phyloP scores from a whole-genome alignment of 2,113 vertebrate species.

The Bagarius yarrelli region DNA sequence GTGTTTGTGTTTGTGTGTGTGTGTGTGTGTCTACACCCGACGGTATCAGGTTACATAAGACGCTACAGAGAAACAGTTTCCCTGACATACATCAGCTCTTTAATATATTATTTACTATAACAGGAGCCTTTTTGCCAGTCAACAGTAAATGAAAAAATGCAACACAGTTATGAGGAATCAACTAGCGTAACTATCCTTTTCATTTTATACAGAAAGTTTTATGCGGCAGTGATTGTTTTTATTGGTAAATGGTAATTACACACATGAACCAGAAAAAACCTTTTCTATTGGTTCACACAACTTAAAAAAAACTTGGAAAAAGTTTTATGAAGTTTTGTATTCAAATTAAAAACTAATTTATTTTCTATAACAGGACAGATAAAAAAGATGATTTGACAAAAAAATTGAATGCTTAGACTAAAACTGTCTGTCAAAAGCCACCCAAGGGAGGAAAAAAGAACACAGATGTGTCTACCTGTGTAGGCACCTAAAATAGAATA shows the following conservation, averaged over 20 bases:
- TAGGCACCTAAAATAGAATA: too few species aligned
- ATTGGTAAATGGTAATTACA: neutral
- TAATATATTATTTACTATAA: constrained; percentile 17
- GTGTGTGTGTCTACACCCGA: neutral
- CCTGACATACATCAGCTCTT: constrained; percentile 36
- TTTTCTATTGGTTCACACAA: constrained; percentile 2
- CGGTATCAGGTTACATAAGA: constrained; percentile 46
- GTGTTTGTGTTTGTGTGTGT: neutral
- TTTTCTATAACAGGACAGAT: neutral
- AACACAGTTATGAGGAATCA: neutral
- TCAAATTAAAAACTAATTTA: neutral
- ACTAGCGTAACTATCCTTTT: neutral
- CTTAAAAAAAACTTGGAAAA: neutral
- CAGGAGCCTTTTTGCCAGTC: constrained; percentile 29
- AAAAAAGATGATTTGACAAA: too few species aligned
- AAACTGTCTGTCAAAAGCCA: neutral
- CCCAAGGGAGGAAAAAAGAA: neutral
- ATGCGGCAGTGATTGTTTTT: constrained; percentile 10
- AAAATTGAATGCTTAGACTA: neutral
- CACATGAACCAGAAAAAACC: neutral
- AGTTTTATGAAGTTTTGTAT: neutral
- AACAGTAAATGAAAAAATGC: neutral
- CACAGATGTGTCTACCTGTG: too few species aligned
- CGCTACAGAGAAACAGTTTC: constrained; percentile 33
- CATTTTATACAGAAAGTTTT: neutral